phyloP scores from a whole-genome alignment of 2,888 invertebrate species.

The Diarsia mendica region DNA sequence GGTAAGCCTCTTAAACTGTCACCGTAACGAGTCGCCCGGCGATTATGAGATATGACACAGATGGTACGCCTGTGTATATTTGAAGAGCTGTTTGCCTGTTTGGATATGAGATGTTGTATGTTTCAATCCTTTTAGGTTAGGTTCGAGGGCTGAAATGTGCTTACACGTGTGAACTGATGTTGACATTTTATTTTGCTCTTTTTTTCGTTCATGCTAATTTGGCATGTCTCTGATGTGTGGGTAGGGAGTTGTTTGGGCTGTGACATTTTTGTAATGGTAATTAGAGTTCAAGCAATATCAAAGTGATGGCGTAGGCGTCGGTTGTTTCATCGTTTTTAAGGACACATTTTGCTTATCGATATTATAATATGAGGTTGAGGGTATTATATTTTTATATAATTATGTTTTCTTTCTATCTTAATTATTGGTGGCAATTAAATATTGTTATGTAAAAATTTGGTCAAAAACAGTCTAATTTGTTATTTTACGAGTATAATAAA shows the following conservation, averaged over 20 bases:
- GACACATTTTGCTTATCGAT: not conserved
- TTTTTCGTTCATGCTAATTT: conserved; percentile 20
- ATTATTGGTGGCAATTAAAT: too few species aligned
- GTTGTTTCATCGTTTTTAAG: not conserved
- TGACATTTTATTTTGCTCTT: conserved; percentile 16
- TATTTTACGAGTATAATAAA: not conserved
- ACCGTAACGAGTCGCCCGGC: conserved; percentile 69
- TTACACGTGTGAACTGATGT: conserved; percentile 24
- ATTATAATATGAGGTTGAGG: too few species aligned
- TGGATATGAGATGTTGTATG: conserved; percentile 54
- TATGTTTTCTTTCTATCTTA: too few species aligned
- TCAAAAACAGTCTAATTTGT: not conserved
- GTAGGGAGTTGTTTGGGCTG: not conserved
- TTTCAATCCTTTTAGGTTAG: conserved; percentile 60
- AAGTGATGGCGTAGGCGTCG: not conserved
- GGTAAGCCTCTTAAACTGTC: conserved; percentile 81
- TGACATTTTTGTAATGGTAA: conserved; percentile 14
- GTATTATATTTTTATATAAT: too few species aligned
- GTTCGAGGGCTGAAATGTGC: conserved; percentile 33
- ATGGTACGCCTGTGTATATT: conserved; percentile 66
- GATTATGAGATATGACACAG: conserved; percentile 77
- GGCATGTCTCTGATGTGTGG: conserved; percentile 1
- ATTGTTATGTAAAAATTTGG: too few species aligned
- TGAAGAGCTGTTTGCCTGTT: conserved; percentile 60
- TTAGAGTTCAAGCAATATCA: not conserved